Evolutionary conservation across 2,113 vertebrate species (phyloP).

Genomic region (Thalassoma bifasciatum): DNA sequence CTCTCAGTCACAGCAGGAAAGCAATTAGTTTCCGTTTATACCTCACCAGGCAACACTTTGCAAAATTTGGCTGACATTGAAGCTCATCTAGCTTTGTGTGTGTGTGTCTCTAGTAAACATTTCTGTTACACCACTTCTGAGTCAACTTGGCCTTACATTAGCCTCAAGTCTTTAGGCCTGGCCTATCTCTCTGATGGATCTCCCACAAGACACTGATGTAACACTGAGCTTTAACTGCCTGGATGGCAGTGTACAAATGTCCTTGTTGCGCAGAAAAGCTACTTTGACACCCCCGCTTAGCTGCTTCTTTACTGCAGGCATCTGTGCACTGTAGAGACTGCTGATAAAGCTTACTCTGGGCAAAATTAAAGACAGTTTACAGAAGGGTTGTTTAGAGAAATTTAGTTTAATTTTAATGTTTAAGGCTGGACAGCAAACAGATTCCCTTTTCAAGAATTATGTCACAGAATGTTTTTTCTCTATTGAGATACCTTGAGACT

Average conservation of each 20-base stretch:
- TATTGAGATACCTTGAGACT: not conserved
- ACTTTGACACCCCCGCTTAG: constrained; percentile 27
- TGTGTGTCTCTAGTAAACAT: not conserved
- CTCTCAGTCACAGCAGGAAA: constrained; percentile 45
- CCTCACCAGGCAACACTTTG: constrained; percentile 45
- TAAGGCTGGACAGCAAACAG: not conserved
- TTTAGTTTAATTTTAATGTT: not conserved
- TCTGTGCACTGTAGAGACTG: constrained; percentile 35
- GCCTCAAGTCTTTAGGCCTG: constrained; percentile 13
- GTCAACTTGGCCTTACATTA: constrained; percentile 34
- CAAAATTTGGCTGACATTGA: constrained; percentile 73
- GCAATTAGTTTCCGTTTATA: constrained; percentile 65
- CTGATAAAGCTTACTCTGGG: constrained; percentile 24
- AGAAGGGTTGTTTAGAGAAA: not conserved
- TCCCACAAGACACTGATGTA: constrained; percentile 45
- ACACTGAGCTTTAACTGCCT: constrained; percentile 15
- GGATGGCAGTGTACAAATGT: constrained; percentile 31
- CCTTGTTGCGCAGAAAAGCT: constrained; percentile 56
- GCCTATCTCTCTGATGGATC: constrained; percentile 45
- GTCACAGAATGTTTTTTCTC: too few relatives aligned
- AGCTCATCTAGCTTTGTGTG: constrained; percentile 40
- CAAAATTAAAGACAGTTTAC: constrained; percentile 4
- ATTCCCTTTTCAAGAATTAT: too few relatives aligned
- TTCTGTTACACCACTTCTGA: constrained; percentile 38
- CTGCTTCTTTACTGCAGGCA: constrained; percentile 24